These are phyloP conservation scores for Crossaster papposus DNA, from an alignment of 53 echinoderm and acorn worm species.

Conservation along the genomic window DNA sequence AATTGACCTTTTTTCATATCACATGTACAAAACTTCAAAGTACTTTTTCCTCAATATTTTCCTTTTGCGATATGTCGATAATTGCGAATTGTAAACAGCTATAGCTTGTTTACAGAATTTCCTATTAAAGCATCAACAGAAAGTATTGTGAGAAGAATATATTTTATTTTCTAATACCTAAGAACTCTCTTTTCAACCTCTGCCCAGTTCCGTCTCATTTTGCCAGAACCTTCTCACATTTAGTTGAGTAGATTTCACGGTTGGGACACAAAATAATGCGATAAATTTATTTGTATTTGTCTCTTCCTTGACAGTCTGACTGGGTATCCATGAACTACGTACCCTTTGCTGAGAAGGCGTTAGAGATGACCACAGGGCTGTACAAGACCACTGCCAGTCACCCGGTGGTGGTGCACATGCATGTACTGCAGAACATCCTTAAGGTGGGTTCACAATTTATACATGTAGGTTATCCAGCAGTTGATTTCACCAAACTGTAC, in stretches of 20 bases:
- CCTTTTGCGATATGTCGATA: too few relatives aligned
- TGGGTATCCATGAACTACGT: slow-evolving; percentile 99
- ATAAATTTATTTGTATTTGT: not conserved
- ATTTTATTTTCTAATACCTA: too few relatives aligned
- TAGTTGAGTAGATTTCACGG: not conserved
- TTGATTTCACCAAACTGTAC: not conserved
- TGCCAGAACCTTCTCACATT: too few relatives aligned
- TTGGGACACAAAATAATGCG: not conserved
- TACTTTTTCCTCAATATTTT: too few relatives aligned
- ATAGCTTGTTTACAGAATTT: too few relatives aligned
- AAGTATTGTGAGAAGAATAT: too few relatives aligned
- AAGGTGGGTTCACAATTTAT: slow-evolving; percentile 62
- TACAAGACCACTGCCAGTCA: slow-evolving; percentile 91
- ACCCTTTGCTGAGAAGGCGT: slow-evolving; percentile 97
- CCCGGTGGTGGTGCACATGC: slow-evolving; percentile 80
- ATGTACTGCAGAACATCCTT: slow-evolving; percentile 94
- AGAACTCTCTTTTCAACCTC: too few relatives aligned
- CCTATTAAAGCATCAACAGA: too few relatives aligned
- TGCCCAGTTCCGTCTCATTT: too few relatives aligned
- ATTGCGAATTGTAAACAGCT: too few relatives aligned
- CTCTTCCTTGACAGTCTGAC: slow-evolving; percentile 73
- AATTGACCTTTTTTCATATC: too few relatives aligned
- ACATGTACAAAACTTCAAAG: too few relatives aligned
- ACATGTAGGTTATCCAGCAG: not conserved
- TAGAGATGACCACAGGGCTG: slow-evolving; percentile 78